A percentile compares a stretch with the other conserved stretches of the same genome.
Conservation (phyloP, 2,888 invertebrate species). For the Drosophila macrospina region DNA sequence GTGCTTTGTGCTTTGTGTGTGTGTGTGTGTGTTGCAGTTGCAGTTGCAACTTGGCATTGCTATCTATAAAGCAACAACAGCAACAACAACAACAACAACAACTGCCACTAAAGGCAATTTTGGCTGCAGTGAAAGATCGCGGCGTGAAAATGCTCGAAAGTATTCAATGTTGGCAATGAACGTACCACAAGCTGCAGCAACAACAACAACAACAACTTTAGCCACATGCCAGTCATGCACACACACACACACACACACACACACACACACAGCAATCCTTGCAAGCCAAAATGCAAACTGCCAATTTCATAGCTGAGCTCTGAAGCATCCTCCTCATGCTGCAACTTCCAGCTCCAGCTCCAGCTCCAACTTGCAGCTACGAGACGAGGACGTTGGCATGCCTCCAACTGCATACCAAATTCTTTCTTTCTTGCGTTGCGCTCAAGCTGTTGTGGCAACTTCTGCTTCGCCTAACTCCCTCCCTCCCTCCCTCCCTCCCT, state of each 20-base stretch:
- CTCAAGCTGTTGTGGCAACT: slow-evolving; percentile 76
- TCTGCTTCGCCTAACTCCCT: background rate
- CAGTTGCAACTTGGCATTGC: slow-evolving; percentile 45
- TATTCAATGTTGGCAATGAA: slow-evolving; percentile 49
- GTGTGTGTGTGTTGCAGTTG: slow-evolving; percentile 14
- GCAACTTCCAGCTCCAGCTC: background rate
- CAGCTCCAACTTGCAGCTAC: background rate
- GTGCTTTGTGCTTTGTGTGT: slow-evolving; percentile 2
- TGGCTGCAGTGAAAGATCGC: slow-evolving; percentile 51
- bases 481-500: background rate
- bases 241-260: slow-evolving; percentile 38
- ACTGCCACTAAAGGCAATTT: slow-evolving; percentile 49
- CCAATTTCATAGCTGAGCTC: slow-evolving; percentile 73
- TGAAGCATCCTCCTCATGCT: slow-evolving; percentile 26
- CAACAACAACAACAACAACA: slow-evolving; percentile 32
- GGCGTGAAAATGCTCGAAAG: slow-evolving; percentile 69
- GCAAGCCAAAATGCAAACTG: slow-evolving; percentile 70
- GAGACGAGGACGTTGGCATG: slow-evolving; percentile 69
- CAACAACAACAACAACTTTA: slow-evolving; percentile 30
- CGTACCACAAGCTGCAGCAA: slow-evolving; percentile 19
- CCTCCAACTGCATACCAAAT: slow-evolving; percentile 81
- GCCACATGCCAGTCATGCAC: slow-evolving; percentile 67
- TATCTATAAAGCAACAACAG: slow-evolving; percentile 53
- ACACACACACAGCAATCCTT: slow-evolving; percentile 50
- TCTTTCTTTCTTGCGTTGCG: slow-evolving; percentile 62